Evolutionary conservation across 2,888 invertebrate species (phyloP).

Genomic region (Drosophila formosana): DNA sequence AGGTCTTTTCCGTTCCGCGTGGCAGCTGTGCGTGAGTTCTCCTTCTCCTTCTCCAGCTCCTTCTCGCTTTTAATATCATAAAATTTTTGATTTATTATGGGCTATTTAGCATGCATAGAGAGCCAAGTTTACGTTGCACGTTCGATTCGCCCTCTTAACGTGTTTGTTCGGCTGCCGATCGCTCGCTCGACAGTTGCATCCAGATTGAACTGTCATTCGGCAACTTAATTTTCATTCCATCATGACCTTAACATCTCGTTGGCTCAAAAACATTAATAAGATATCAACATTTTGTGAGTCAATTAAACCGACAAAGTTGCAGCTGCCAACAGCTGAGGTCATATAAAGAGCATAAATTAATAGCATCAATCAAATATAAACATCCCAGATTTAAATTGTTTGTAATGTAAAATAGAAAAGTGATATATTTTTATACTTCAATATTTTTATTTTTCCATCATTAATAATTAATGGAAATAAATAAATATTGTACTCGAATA

Average conservation of each 20-base stretch:
- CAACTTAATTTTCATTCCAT: neutral
- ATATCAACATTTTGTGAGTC: neutral
- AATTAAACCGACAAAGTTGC: neutral
- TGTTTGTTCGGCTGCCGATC: conserved; percentile 7
- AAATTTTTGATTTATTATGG: conserved; percentile 65
- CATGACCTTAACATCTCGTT: neutral
- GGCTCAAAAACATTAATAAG: neutral
- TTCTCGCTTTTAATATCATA: conserved; percentile 43
- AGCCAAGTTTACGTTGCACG: conserved; percentile 10
- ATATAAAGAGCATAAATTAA: no score
- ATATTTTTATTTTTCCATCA: no score
- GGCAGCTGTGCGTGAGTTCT: conserved; percentile 33
- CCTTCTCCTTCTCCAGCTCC: neutral
- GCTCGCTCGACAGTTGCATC: conserved; percentile 12
- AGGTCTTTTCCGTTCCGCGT: conserved; percentile 30
- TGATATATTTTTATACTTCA: no score
- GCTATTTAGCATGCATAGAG: conserved; percentile 47
- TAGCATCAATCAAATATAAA: no score
- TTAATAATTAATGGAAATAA: no score
- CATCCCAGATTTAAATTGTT: no score
- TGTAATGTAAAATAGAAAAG: no score
- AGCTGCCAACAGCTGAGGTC: neutral
- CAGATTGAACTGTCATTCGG: conserved; percentile 32
- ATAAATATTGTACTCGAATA: no score
- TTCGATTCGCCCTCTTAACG: conserved; percentile 29